Evolutionary conservation across 2,888 invertebrate species (phyloP), one percentile per base, ranked within the genome.

Genomic region (Troides oblongomaculatus): DNA sequence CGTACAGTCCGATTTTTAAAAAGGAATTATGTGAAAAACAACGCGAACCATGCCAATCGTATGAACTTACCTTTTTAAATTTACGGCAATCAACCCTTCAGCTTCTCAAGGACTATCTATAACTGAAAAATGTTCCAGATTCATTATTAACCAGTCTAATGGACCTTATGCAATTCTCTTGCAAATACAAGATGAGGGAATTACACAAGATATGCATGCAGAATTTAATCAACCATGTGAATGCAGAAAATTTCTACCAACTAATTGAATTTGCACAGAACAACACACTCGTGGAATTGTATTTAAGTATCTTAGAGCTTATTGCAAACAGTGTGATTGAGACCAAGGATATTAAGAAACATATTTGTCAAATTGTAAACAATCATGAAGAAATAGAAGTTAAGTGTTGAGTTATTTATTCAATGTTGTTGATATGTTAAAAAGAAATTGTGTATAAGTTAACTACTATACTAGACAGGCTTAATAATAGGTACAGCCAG

Each of bases 51-150:
- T 0, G 74, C 77, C 62, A 78, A 81, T 0, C 77, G 79, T 3
- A 76, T 82, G 1, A 75, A 77, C n/a, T 66, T 1, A 78, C 78
- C 10, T 81, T 79, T 0, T 78, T 82, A 0, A 73, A 74, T n/a
- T 59, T 56, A 6, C 25, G 36, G 5, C 50, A 36, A 7, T 50
- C 60, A 4, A 83, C 83, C 0, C 69, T 86, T 3, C 78, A 84
- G 60, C 74, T 80, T 62, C 72, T 86, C 0, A 86, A 85, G 70
- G 74, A 77, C 68, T 86, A 84, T 71, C 72, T 86, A 6, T 86
- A 86, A 68, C 72, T 84, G 21, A 46, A 60, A 43, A 60, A n/a
- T 17, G 36, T 60, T 7, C 66, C 66, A 0, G 21, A 50, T 12
- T 60, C 14, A 10, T 36, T 60, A 5, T 18, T 21, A 21, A 21